phyloP scores from a whole-genome alignment of 2,888 invertebrate species.

The Epistrophe eligans region DNA sequence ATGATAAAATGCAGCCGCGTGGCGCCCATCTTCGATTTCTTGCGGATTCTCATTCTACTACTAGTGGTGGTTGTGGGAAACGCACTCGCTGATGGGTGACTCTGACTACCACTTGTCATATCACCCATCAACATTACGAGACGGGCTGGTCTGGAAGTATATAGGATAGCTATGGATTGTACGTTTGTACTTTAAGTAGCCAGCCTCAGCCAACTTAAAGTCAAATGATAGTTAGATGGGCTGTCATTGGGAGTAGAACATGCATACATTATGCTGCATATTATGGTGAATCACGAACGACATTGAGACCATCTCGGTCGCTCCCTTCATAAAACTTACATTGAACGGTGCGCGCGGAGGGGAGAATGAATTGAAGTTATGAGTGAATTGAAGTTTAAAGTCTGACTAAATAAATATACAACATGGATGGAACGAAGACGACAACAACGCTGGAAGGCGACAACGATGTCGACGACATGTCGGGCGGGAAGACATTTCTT shows the following conservation, averaged over 20 bases:
- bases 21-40: slow-evolving; percentile 76
- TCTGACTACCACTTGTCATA: slow-evolving; percentile 61
- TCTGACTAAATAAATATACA: background rate
- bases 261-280: slow-evolving; percentile 43
- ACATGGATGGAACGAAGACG: background rate
- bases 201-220: slow-evolving; percentile 33
- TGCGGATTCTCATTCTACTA: slow-evolving; percentile 33
- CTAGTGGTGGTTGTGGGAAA: slow-evolving; percentile 55
- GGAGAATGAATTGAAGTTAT: slow-evolving; percentile 9
- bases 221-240: slow-evolving; percentile 35
- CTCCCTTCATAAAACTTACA: background rate
- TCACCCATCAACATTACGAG: slow-evolving; percentile 56
- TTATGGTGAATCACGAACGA: slow-evolving; percentile 52
- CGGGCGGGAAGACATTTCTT: slow-evolving; percentile 49
- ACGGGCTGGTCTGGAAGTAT: slow-evolving; percentile 34
- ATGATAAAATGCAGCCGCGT: slow-evolving; percentile 76
- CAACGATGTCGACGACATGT: slow-evolving; percentile 39
- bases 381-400: slow-evolving; percentile 36
- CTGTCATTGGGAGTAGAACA: slow-evolving; percentile 27
- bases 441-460: slow-evolving; percentile 7
- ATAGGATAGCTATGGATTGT: slow-evolving; percentile 30
- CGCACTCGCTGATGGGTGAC: slow-evolving; percentile 56
- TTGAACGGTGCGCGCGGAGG: too few relatives aligned
- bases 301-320: slow-evolving; percentile 54
- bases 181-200: slow-evolving; percentile 34